Evolutionary conservation across 2,797 vertebrate genomes (phyloP).

Genomic region (Gouania willdenowi): DNA sequence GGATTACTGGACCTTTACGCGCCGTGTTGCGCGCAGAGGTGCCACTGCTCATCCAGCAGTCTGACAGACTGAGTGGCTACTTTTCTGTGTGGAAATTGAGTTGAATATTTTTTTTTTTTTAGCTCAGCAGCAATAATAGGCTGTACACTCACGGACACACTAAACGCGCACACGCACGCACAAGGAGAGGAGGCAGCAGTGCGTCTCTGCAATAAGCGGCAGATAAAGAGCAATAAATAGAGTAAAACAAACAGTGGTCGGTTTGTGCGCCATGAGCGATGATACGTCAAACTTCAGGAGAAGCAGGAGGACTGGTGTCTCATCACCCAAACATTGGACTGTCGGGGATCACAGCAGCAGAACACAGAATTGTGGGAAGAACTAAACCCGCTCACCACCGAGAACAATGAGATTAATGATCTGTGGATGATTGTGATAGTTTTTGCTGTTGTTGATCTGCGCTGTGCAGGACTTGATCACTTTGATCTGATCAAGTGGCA

Average conservation of each 20-base stretch:
- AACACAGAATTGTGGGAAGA: constrained; percentile 39
- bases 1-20: constrained; percentile 44
- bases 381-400: constrained; percentile 22
- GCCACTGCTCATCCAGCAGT: constrained; percentile 39
- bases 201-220: constrained; percentile 68
- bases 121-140: constrained; percentile 63
- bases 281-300: constrained; percentile 73
- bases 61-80: constrained; percentile 44
- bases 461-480: constrained; percentile 65
- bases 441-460: constrained; percentile 55
- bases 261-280: constrained; percentile 67
- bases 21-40: constrained; percentile 35
- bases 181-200: constrained; percentile 31
- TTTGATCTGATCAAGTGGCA: constrained; percentile 63
- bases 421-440: constrained; percentile 67
- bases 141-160: background rate
- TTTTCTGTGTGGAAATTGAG: constrained; percentile 62
- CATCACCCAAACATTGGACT: constrained; percentile 2
- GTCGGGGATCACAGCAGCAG: constrained; percentile 4
- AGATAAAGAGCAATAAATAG: constrained; percentile 72
- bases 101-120: constrained; percentile 30
- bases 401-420: constrained; percentile 35
- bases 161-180: background rate
- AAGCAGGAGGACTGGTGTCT: constrained; percentile 51
- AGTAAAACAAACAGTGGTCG: constrained; percentile 55